Percentiles rank a stretch among this genome's conserved stretches.
These are phyloP conservation scores for Porites cylindrica DNA, from an alignment of 92 coral and sea anemone species.

Conservation along the genomic window DNA sequence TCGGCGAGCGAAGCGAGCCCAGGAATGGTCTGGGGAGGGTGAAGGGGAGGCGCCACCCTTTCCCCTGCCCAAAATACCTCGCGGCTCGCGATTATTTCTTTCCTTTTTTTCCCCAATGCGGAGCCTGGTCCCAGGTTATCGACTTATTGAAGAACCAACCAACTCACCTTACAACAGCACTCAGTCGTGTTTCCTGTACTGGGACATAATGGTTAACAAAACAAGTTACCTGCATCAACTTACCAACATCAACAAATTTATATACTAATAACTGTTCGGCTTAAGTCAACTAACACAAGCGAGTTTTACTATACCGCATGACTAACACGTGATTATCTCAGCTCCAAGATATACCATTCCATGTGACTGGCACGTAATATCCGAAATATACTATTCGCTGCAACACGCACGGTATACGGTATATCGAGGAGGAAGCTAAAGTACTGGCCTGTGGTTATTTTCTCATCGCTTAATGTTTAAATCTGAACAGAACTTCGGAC, in stretches of 20 bases:
- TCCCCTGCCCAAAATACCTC: too few relatives aligned
- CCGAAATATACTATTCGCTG: neutral
- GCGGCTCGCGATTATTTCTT: too few relatives aligned
- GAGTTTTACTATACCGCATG: neutral
- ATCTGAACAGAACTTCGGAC: neutral
- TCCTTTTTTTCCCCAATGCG: neutral
- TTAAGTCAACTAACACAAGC: slow-evolving; percentile 10
- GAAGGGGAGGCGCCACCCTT: too few relatives aligned
- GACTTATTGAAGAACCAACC: neutral
- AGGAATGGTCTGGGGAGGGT: too few relatives aligned
- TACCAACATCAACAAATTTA: slow-evolving; percentile 5
- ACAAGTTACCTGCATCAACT: slow-evolving; percentile 51
- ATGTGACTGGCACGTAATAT: neutral
- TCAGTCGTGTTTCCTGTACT: slow-evolving; percentile 46
- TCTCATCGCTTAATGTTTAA: neutral
- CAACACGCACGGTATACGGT: neutral
- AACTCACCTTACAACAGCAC: slow-evolving; percentile 33
- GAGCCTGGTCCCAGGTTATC: neutral
- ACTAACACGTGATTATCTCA: neutral
- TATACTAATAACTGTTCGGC: neutral
- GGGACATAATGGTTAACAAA: slow-evolving; percentile 59
- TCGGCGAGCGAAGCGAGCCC: too few relatives aligned
- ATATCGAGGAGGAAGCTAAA: neutral
- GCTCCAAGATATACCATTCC: neutral
- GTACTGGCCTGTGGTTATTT: neutral